Evolutionary conservation across 1,140 invertebrate genomes (phyloP), one percentile per base, ranked within the genome.

Genomic region (Pseudomyrmex concolor): DNA sequence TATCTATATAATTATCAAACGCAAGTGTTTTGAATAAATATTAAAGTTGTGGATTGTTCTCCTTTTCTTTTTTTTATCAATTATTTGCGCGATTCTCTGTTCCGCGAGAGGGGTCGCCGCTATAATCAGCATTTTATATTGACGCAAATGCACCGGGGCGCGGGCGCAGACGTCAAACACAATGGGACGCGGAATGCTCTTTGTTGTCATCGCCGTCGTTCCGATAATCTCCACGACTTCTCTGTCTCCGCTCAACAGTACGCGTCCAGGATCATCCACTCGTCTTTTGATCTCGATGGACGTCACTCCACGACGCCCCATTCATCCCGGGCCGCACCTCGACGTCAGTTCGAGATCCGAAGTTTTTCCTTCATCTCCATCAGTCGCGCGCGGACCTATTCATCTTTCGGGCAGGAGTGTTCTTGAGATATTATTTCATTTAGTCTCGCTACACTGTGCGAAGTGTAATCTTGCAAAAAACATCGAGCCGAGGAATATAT

Each of bases 331-430:
- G 66, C 54, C 50, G 76, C 66, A 59, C 76, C 76, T 80, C 76
- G 76, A 80, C 66, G 76, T 80, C 76, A 86, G 84, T 84, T 34
- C 74, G 76, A 74, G 76, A 74, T 19, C 57, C 74, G 63, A 81
- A 74, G 85, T 77, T 86, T 86, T 84, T 86, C 67, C 85, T 86
- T 84, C 83, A 84, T 86, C 72, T 86, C 83, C 82, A 59, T 83
- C 68, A 86, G 73, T 84, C 71, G 73, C 83, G 68, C 72, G 54
- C 66, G 57, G 68, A 34, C 59, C 85, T 57, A 70, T 84, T 72
- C 77, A 51, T 72, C 22, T 57, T 48, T 34, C 51, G 17, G 7
- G 19, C 34, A 7, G 68, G n/a, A 70, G 54, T 19, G 66, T 57
- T 60, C 43, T 50, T 57, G 54, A 78, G 64, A 80, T 80, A 80